Conservation (phyloP, 2,888 invertebrate genomes). For the Nudaria mundana region DNA sequence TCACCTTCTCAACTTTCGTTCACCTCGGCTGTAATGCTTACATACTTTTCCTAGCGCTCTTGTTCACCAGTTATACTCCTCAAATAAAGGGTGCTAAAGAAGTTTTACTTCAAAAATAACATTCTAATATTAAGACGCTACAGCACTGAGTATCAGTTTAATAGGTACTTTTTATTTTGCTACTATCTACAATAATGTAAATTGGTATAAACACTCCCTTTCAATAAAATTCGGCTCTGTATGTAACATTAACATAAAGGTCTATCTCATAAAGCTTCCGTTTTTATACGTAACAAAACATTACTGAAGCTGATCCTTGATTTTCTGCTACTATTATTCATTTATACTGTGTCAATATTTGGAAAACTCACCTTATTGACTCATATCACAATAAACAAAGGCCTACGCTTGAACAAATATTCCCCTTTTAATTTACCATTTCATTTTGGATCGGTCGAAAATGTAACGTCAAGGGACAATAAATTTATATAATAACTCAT, state of each 20-base stretch:
- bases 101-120: too few species aligned
- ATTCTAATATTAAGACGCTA: too few species aligned
- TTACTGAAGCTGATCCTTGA: conserved; percentile 10
- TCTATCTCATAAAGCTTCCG: not conserved
- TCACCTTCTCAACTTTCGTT: too few species aligned
- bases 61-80: too few species aligned
- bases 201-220: not conserved
- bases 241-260: conserved; percentile 2
- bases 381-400: too few species aligned
- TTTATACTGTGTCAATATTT: conserved; percentile 14
- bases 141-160: not conserved
- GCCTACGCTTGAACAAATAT: conserved; percentile 16
- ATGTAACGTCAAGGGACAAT: too few species aligned
- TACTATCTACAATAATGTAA: not conserved
- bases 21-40: too few species aligned
- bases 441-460: conserved; percentile 26
- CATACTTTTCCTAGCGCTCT: too few species aligned
- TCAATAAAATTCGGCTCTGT: conserved; percentile 1
- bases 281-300: conserved; percentile 9
- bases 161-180: too few species aligned
- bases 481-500: too few species aligned
- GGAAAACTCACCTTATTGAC: conserved; percentile 26
- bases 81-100: too few species aligned
- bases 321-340: conserved; percentile 4
- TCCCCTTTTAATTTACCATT: conserved; percentile 24